Percentiles rank a stretch among this genome's conserved stretches.
These are phyloP conservation scores for Phaedon cochleariae DNA, from an alignment of 2,888 invertebrate genomes.

Conservation along the genomic window DNA sequence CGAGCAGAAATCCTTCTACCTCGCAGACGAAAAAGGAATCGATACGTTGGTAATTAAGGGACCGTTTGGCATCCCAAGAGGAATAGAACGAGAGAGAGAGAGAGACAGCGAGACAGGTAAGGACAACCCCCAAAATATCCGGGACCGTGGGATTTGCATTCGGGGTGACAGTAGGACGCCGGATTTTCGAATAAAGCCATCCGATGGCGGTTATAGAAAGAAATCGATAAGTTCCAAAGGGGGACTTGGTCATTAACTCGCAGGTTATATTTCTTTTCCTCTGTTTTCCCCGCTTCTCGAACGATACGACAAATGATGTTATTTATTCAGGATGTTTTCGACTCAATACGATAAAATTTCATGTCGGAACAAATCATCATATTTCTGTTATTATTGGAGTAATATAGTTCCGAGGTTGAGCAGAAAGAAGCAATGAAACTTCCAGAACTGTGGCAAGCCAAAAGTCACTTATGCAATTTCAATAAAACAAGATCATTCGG, in stretches of 20 bases:
- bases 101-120: constrained; percentile 26
- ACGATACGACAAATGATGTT: not conserved
- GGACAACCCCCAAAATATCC: constrained; percentile 41
- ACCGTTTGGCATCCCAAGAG: not conserved
- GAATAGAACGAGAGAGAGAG: not conserved
- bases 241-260: not conserved
- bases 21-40: not conserved
- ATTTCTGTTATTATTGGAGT: too few relatives aligned
- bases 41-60: not conserved
- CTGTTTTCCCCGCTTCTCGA: too few relatives aligned
- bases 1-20: too few relatives aligned
- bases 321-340: not conserved
- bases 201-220: not conserved
- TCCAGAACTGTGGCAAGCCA: too few relatives aligned
- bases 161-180: not conserved
- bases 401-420: too few relatives aligned
- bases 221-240: not conserved
- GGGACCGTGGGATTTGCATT: not conserved
- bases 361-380: too few relatives aligned
- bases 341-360: too few relatives aligned
- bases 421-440: too few relatives aligned
- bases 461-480: too few relatives aligned
- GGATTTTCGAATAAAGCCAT: not conserved
- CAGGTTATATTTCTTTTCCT: not conserved
- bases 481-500: too few relatives aligned